Conservation (phyloP, 2,888 invertebrate species). For the Sphaerophoria rueppellii region DNA sequence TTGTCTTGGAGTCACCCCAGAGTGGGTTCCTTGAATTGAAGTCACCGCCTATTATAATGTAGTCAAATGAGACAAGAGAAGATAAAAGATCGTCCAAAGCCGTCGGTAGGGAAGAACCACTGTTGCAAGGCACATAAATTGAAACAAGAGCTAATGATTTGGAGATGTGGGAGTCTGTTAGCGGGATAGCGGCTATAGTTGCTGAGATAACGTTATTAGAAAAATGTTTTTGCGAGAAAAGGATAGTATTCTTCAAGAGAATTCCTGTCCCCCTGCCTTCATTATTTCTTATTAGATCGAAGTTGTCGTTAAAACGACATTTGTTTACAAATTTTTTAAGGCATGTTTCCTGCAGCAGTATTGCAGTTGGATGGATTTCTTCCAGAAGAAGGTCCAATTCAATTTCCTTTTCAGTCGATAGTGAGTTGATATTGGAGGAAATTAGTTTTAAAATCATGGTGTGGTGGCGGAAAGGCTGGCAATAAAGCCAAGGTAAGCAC, state of each 20-base stretch:
- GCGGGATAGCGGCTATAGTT: not conserved
- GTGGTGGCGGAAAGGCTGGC: too few relatives aligned
- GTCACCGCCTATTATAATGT: too few relatives aligned
- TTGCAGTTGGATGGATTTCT: too few relatives aligned
- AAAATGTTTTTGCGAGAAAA: not conserved
- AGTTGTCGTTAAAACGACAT: not conserved
- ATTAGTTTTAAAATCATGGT: not conserved
- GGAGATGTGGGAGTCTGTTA: not conserved
- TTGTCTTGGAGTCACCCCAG: too few relatives aligned
- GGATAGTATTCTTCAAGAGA: not conserved
- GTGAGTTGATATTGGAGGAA: not conserved
- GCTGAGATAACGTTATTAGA: slow-evolving; percentile 1
- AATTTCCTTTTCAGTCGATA: too few relatives aligned
- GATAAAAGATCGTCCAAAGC: too few relatives aligned
- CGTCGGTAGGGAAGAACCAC: not conserved
- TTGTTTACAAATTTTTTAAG: not conserved
- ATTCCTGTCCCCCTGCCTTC: not conserved
- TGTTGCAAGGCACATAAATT: not conserved
- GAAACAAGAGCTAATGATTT: not conserved
- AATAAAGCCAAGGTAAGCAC: too few relatives aligned
- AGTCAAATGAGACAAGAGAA: too few relatives aligned
- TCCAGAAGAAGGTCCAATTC: too few relatives aligned
- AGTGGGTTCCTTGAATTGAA: too few relatives aligned
- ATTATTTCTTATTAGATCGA: not conserved
- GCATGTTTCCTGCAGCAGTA: slow-evolving; percentile 1